Evolutionary conservation across 2,888 invertebrate species (phyloP).

Genomic region (Coremacera marginata): DNA sequence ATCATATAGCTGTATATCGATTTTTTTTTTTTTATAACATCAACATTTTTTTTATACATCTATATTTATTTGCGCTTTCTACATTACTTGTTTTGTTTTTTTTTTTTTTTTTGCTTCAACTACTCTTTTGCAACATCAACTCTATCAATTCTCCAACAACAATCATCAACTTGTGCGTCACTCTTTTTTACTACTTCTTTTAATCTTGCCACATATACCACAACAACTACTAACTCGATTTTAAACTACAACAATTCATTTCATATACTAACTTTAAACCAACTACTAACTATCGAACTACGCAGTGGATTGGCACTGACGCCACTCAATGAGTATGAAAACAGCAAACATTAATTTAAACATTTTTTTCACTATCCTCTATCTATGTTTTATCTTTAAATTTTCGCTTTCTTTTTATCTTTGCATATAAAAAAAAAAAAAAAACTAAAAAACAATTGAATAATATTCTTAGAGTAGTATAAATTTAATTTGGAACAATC

Average conservation of each 20-base stretch:
- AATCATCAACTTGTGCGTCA: neutral
- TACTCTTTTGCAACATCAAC: constrained; percentile 21
- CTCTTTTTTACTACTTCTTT: constrained; percentile 27
- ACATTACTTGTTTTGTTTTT: constrained; percentile 26
- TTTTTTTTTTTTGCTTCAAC: constrained; percentile 20
- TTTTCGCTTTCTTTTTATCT: no score
- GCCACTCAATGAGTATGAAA: constrained; percentile 69
- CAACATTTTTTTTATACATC: neutral
- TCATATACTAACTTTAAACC: constrained; percentile 38
- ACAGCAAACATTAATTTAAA: constrained; percentile 27
- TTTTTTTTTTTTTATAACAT: neutral
- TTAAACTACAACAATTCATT: constrained; percentile 49
- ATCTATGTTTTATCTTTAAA: neutral
- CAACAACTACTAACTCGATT: constrained; percentile 43
- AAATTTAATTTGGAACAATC: no score
- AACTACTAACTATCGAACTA: constrained; percentile 42
- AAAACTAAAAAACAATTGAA: no score
- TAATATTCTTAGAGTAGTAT: no score
- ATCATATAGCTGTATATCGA: neutral
- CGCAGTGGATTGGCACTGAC: constrained; percentile 68
- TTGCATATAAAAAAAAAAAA: no score
- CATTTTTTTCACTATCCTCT: constrained; percentile 4
- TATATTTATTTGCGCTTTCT: neutral
- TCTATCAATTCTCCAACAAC: constrained; percentile 11
- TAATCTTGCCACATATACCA: constrained; percentile 17